These are phyloP conservation scores for Arvicanthis niloticus DNA, from an alignment of 2,113 vertebrate genomes.

Conservation along the genomic window DNA sequence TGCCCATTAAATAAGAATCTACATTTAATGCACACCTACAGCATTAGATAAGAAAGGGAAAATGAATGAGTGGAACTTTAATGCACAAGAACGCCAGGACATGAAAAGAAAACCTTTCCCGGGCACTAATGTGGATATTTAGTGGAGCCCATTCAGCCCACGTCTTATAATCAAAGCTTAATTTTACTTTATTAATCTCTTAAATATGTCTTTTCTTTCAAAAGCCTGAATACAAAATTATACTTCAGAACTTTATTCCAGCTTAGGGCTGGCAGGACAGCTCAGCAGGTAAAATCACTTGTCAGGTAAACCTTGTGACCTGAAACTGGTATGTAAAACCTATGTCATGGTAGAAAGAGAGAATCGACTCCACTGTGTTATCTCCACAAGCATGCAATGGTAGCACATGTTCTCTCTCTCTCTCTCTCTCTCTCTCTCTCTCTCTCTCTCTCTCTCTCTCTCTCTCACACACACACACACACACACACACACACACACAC, in stretches of 20 bases:
- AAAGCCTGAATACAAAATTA: conserved; percentile 22
- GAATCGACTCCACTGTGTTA: not conserved
- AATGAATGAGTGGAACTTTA: conserved; percentile 26
- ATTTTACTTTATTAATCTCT: conserved; percentile 28
- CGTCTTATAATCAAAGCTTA: not conserved
- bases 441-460: not conserved
- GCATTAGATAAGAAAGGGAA: conserved; percentile 47
- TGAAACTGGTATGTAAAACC: not conserved
- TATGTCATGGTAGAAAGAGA: not conserved
- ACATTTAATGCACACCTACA: not conserved
- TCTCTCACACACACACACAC: accelerated
- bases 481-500: not conserved
- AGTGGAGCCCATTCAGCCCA: not conserved
- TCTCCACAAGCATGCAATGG: not conserved
- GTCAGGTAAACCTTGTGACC: not conserved
- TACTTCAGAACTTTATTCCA: not conserved
- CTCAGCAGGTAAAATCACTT: not conserved
- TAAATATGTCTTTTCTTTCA: conserved; percentile 1
- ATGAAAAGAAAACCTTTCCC: conserved; percentile 44
- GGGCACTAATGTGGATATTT: not conserved
- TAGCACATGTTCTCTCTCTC: not conserved
- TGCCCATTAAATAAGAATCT: not conserved
- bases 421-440: not conserved
- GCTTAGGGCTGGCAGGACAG: not conserved
- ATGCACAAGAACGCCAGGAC: conserved; percentile 10